Evolutionary conservation across 2,113 vertebrate genomes (phyloP).

Genomic region (Pangasianodon hypophthalmus): DNA sequence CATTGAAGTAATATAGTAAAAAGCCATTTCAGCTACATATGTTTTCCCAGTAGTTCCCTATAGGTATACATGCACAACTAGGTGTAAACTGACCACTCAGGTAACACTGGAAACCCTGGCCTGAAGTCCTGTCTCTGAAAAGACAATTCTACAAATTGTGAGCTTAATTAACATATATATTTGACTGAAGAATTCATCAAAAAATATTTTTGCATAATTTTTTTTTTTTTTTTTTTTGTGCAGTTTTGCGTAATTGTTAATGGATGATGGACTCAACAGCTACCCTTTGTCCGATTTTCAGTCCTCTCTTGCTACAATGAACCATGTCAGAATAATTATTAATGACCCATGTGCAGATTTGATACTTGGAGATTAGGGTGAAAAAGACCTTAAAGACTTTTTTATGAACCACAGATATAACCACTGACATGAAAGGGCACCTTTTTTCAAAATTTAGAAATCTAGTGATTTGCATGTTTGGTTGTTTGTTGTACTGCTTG

Average conservation of each 20-base stretch:
- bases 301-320: background rate
- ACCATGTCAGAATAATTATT: background rate
- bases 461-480: background rate
- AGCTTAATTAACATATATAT: background rate
- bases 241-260: background rate
- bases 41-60: background rate
- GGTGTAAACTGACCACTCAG: background rate
- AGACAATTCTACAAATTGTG: background rate
- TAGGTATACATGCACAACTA: background rate
- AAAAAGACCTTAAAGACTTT: background rate
- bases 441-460: background rate
- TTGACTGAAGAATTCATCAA: background rate
- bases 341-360: background rate
- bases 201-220: background rate
- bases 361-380: background rate
- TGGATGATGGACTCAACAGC: background rate
- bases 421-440: background rate
- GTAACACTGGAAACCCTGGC: background rate
- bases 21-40: background rate
- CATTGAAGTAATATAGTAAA: background rate
- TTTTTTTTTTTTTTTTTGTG: background rate
- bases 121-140: background rate
- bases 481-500: background rate
- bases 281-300: background rate
- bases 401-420: background rate